A percentile compares a stretch with the other conserved stretches of the same genome.
These are phyloP conservation scores for Squalus acanthias DNA, from an alignment of 2,797 vertebrate genomes.

Conservation along the genomic window DNA sequence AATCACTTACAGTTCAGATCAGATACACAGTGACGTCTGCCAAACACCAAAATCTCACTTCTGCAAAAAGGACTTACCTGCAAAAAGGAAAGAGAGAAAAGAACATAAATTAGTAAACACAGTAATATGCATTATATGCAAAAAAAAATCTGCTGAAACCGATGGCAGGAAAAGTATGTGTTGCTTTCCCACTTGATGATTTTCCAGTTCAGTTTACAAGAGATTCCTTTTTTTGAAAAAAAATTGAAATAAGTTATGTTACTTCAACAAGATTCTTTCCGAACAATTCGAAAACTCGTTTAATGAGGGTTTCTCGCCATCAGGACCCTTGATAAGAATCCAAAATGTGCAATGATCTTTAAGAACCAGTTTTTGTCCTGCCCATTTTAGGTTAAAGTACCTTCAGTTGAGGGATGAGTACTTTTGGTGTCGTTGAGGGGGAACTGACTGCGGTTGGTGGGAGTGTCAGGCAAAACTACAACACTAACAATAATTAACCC, in stretches of 20 bases:
- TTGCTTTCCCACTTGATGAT: background rate
- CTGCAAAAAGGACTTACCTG: conserved; percentile 10
- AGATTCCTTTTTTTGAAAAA: background rate
- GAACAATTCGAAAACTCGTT: background rate
- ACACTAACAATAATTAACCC: too few species aligned
- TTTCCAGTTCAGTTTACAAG: background rate
- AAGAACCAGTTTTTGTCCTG: background rate
- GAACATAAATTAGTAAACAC: background rate
- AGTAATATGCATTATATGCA: background rate
- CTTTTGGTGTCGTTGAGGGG: background rate
- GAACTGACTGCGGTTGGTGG: background rate
- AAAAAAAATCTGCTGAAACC: background rate
- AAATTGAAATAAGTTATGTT: background rate
- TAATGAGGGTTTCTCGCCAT: background rate
- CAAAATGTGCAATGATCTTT: background rate
- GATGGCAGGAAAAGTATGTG: background rate
- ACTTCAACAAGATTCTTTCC: background rate
- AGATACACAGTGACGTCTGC: too few species aligned
- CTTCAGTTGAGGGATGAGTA: background rate
- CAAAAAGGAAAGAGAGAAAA: background rate
- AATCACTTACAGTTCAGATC: background rate
- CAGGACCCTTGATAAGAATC: background rate
- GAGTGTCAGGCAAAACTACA: too few species aligned
- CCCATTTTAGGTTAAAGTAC: background rate
- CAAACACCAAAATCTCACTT: background rate